A percentile compares a stretch with the other conserved stretches of the same genome.
These are phyloP conservation scores for Tachysurus vachellii DNA, from an alignment of 2,113 vertebrate genomes.

Conservation along the genomic window DNA sequence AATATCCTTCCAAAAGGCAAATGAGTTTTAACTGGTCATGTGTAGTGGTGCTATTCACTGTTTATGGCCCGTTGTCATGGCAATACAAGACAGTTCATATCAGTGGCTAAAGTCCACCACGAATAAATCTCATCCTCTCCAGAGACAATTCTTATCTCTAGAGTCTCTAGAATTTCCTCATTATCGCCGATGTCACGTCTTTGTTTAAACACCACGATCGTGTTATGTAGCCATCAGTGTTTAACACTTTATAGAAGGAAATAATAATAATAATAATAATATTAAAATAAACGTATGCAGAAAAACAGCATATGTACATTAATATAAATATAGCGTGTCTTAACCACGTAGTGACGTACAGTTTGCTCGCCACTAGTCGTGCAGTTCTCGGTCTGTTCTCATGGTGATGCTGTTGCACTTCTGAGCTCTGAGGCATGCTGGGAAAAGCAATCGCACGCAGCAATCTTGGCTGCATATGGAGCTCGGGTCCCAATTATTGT, in stretches of 20 bases:
- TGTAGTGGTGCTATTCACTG: background rate
- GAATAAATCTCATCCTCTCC: background rate
- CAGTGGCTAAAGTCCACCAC: background rate
- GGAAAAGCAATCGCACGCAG: constrained; percentile 29
- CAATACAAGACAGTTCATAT: background rate
- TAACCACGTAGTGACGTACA: background rate
- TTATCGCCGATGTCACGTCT: background rate
- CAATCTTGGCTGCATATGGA: constrained; percentile 67
- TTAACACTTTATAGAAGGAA: background rate
- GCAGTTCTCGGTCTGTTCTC: constrained; percentile 47
- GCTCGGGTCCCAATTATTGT: constrained; percentile 56
- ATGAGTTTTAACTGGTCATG: too few relatives aligned
- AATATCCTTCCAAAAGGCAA: background rate
- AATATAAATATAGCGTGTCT: background rate
- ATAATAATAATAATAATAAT: background rate
- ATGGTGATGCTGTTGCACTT: constrained; percentile 70
- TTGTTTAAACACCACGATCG: background rate
- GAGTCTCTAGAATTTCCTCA: background rate
- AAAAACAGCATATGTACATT: background rate
- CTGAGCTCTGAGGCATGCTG: background rate
- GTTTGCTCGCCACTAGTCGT: background rate
- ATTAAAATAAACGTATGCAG: background rate
- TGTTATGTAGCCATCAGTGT: background rate
- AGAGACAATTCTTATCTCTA: background rate
- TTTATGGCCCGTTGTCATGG: background rate